Conservation (phyloP, 30 jellyfish, hydroid and myxozoan species). For the Catostylus mosaicus region DNA sequence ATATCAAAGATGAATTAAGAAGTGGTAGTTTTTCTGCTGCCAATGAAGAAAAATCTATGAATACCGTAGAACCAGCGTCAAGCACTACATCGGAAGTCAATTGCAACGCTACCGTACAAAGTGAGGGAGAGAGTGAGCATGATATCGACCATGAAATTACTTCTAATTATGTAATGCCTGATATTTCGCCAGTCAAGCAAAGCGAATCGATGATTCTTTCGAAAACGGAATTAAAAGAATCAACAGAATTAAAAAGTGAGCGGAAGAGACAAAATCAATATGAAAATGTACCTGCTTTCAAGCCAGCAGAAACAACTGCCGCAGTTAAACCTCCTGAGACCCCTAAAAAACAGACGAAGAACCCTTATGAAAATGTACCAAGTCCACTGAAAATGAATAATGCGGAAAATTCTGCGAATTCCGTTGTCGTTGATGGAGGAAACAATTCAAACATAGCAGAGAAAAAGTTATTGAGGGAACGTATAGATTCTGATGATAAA, state of each 20-base stretch:
- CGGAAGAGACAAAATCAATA: slow-evolving; percentile 15
- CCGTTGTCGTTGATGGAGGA: not conserved
- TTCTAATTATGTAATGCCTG: not conserved
- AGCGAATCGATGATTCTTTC: not conserved
- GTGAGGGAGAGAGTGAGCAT: not conserved
- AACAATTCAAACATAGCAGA: not conserved
- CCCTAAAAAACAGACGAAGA: not conserved
- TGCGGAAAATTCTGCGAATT: not conserved
- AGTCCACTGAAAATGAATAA: slow-evolving; percentile 11
- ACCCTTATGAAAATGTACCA: slow-evolving; percentile 53
- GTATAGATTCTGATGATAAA: too few relatives aligned
- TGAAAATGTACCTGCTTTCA: slow-evolving; percentile 18
- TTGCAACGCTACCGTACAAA: not conserved
- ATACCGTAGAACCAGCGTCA: not conserved
- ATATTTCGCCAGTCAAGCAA: not conserved
- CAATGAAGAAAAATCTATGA: too few relatives aligned
- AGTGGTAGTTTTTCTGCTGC: too few relatives aligned
- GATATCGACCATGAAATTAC: not conserved
- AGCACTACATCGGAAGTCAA: not conserved
- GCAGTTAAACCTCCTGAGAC: slow-evolving; percentile 3
- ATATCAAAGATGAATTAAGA: too few relatives aligned
- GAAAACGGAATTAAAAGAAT: not conserved
- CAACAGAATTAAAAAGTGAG: not conserved
- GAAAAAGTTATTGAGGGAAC: not conserved
- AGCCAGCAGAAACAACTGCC: not conserved